Conservation (phyloP, 2,113 vertebrate genomes). For the Leucopsar rothschildi region DNA sequence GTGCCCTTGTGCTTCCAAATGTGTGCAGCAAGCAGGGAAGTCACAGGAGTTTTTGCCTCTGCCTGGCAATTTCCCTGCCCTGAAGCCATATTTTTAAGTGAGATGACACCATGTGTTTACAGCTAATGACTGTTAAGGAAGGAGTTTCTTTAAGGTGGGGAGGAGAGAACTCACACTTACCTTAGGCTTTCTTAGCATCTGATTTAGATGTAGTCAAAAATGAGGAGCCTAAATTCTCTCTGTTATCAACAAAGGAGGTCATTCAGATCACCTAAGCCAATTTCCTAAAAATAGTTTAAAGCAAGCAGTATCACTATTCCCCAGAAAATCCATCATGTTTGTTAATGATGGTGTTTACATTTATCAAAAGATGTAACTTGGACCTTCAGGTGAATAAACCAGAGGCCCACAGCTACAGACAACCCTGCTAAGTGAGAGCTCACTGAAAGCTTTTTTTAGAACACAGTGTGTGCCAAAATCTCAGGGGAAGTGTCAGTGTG, state of each 20-base stretch:
- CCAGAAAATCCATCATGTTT: background rate
- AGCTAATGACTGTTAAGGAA: background rate
- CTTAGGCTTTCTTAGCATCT: slow-evolving; percentile 1
- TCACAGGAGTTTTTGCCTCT: background rate
- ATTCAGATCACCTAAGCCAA: background rate
- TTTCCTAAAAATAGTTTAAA: background rate
- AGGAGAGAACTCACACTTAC: background rate
- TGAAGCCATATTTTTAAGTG: background rate
- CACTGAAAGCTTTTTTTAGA: background rate
- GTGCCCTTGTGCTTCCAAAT: background rate
- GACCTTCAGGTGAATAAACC: background rate
- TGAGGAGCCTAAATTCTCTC: background rate
- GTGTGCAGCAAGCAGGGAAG: background rate
- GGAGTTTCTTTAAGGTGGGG: background rate
- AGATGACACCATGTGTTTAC: background rate
- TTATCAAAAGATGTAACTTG: background rate
- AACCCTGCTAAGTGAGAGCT: background rate
- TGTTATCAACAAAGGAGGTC: background rate
- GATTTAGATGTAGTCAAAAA: background rate
- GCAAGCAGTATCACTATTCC: background rate
- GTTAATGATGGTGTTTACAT: background rate
- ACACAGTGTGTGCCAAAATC: background rate
- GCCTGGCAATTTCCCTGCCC: background rate
- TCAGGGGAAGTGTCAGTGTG: background rate
- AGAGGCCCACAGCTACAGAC: background rate